Conservation (phyloP, 2,888 invertebrate genomes). For the Eupithecia vulgata region DNA sequence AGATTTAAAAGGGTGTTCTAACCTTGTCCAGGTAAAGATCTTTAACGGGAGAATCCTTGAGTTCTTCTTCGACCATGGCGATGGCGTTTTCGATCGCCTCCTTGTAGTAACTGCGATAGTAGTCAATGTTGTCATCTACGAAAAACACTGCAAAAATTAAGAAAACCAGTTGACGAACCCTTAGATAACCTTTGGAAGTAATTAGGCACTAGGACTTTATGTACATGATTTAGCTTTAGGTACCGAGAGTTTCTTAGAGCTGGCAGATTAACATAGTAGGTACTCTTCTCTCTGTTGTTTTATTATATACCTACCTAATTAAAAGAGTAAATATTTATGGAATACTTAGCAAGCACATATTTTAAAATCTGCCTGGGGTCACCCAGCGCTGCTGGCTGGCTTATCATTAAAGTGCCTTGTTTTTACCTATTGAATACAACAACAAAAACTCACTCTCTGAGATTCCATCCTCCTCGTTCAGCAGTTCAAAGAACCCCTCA, state of each 20-base stretch:
- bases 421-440: neutral
- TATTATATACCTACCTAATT: no score
- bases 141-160: constrained; percentile 79
- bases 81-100: constrained; percentile 86
- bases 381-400: neutral
- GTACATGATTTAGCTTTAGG: no score
- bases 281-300: no score
- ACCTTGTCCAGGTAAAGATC: constrained; percentile 82
- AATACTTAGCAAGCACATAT: neutral
- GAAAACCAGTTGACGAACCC: neutral
- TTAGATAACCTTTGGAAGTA: neutral
- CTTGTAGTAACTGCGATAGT: constrained; percentile 88
- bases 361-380: neutral
- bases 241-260: no score
- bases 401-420: neutral
- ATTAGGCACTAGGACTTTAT: no score
- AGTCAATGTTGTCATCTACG: constrained; percentile 86
- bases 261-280: no score
- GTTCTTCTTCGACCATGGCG: constrained; percentile 84
- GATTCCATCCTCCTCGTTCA: constrained; percentile 76
- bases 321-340: no score
- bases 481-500: constrained; percentile 80
- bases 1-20: neutral
- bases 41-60: constrained; percentile 68
- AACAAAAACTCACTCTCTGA: constrained; percentile 60